phyloP scores from a whole-genome alignment of 2,797 vertebrate genomes.

The Masticophis lateralis region DNA sequence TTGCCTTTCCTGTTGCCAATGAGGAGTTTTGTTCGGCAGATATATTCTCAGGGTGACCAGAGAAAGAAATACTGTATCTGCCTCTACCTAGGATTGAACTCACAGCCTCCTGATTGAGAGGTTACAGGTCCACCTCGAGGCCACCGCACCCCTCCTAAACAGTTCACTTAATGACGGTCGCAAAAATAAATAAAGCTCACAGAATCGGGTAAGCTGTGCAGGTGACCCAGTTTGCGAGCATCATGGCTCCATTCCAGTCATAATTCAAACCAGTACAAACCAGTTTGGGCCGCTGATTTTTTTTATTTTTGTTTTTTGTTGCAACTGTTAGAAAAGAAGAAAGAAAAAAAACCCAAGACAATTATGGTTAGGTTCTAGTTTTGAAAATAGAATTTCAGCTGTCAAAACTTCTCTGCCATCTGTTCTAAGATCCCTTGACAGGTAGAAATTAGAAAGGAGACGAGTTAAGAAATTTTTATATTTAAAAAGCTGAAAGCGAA shows the following conservation, averaged over 20 bases:
- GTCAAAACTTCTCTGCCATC: neutral
- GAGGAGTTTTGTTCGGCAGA: no score
- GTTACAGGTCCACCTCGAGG: no score
- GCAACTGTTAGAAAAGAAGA: neutral
- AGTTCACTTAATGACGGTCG: no score
- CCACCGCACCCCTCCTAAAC: no score
- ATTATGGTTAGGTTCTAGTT: neutral
- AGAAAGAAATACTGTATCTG: no score
- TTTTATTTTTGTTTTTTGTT: neutral
- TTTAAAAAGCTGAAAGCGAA: neutral
- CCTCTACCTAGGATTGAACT: no score
- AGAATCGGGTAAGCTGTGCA: no score
- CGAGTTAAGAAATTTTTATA: neutral
- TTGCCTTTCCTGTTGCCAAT: no score
- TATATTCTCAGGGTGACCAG: no score
- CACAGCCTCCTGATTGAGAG: no score
- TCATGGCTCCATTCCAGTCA: neutral
- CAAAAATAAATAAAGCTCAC: no score
- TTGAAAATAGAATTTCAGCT: neutral
- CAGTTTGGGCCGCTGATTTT: neutral
- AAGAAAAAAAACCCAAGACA: neutral
- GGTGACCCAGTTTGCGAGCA: no score
- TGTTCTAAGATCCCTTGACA: neutral
- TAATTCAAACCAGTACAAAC: neutral
- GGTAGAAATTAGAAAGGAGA: neutral